Evolutionary conservation across 2,797 vertebrate species (phyloP).

Genomic region (Gymnothorax reevesii): DNA sequence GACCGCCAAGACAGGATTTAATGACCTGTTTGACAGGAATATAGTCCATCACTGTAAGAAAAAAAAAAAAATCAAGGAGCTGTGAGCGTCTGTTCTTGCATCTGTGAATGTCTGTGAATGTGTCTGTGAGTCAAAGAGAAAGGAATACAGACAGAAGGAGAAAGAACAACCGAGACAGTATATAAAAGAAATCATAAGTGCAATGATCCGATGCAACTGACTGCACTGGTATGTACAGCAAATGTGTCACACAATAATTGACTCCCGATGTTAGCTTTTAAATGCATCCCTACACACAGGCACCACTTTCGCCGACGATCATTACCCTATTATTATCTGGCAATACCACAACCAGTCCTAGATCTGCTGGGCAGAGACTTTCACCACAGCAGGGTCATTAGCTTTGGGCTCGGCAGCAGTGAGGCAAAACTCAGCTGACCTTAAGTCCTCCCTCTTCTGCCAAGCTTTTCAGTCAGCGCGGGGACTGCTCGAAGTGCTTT

Average conservation of each 20-base stretch:
- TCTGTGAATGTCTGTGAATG: slow-evolving; percentile 6
- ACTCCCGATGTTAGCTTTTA: slow-evolving; percentile 34
- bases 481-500: slow-evolving; percentile 31
- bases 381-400: slow-evolving; percentile 18
- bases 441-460: slow-evolving; percentile 21
- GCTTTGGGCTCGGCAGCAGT: background rate
- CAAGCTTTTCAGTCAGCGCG: background rate
- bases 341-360: background rate
- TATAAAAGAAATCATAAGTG: slow-evolving; percentile 4
- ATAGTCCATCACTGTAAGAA: background rate
- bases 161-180: background rate
- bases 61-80: background rate
- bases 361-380: slow-evolving; percentile 18
- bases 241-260: slow-evolving; percentile 22
- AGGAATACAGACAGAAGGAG: background rate
- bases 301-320: slow-evolving; percentile 21
- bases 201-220: slow-evolving; percentile 8
- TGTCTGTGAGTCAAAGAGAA: background rate
- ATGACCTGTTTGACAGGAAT: background rate
- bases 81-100: slow-evolving; percentile 11
- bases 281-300: slow-evolving; percentile 10
- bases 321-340: slow-evolving; percentile 15
- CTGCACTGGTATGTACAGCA: slow-evolving; percentile 19
- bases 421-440: slow-evolving; percentile 21
- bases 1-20: background rate